Conservation (phyloP, 2,113 vertebrate genomes). For the Leucosticte australis region DNA sequence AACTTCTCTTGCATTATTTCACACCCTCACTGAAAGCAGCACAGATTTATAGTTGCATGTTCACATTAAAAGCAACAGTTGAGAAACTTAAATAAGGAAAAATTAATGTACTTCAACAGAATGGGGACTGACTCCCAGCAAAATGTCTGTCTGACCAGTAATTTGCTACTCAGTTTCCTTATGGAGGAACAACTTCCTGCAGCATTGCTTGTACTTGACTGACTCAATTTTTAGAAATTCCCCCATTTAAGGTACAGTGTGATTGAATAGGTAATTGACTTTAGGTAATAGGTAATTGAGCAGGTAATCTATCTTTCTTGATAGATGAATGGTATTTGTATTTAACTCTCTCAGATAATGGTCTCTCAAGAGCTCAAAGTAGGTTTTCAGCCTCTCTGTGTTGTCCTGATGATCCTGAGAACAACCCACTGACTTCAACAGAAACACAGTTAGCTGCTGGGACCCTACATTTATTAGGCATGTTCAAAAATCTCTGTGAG, state of each 20-base stretch:
- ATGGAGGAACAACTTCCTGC: not conserved
- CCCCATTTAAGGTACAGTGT: not conserved
- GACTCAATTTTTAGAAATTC: not conserved
- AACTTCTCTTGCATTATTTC: constrained; percentile 22
- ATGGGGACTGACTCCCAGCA: not conserved
- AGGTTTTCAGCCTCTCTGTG: not conserved
- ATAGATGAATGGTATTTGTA: not conserved
- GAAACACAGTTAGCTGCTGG: not conserved
- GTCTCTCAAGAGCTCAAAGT: not conserved
- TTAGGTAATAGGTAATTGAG: not conserved
- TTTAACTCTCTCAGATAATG: not conserved
- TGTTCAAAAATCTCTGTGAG: not conserved
- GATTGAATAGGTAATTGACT: not conserved
- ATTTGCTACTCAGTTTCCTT: not conserved
- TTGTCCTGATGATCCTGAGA: not conserved
- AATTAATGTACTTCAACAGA: not conserved
- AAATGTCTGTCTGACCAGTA: not conserved
- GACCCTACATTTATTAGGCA: not conserved
- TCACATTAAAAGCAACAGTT: not conserved
- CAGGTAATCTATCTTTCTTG: not conserved
- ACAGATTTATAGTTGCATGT: not conserved
- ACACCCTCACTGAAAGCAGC: not conserved
- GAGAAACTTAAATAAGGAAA: not conserved
- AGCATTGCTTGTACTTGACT: not conserved
- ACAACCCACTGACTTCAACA: not conserved